These are phyloP conservation scores for Brenthis daphne DNA, from an alignment of 2,888 invertebrate species.

Conservation along the genomic window DNA sequence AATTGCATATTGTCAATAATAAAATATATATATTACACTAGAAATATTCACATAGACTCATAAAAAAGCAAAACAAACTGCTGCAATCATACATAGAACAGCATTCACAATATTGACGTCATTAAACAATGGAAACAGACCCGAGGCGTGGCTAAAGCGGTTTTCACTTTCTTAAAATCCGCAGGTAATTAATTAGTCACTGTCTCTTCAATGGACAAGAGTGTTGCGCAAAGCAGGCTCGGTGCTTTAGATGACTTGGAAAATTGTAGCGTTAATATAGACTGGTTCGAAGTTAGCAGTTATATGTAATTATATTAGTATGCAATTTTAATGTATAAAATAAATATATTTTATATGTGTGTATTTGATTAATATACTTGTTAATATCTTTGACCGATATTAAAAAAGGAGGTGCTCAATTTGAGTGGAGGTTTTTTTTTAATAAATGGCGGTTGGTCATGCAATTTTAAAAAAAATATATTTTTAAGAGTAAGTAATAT, in stretches of 20 bases:
- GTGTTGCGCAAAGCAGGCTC: conserved; percentile 40
- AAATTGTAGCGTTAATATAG: conserved; percentile 23
- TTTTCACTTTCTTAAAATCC: conserved; percentile 50
- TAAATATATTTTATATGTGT: background rate
- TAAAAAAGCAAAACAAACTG: no score
- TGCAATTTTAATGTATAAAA: background rate
- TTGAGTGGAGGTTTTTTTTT: no score
- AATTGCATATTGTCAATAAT: no score
- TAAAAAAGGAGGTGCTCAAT: no score
- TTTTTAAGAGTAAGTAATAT: no score
- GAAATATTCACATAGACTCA: no score
- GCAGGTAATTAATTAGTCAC: conserved; percentile 50
- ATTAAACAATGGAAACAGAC: conserved; percentile 13
- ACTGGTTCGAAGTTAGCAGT: conserved; percentile 29
- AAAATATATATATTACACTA: no score
- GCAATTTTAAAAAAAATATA: no score
- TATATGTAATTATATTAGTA: conserved; percentile 11
- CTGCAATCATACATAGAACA: background rate
- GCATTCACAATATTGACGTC: background rate
- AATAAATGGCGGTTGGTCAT: no score
- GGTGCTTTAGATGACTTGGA: conserved; percentile 37
- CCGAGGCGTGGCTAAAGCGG: conserved; percentile 39
- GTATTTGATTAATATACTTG: background rate
- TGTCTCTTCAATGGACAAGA: conserved; percentile 40
- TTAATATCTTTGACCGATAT: background rate